Evolutionary conservation across 1,140 invertebrate species (phyloP), one percentile per base, ranked within the genome.

Genomic region (Diorhabda sublineata): DNA sequence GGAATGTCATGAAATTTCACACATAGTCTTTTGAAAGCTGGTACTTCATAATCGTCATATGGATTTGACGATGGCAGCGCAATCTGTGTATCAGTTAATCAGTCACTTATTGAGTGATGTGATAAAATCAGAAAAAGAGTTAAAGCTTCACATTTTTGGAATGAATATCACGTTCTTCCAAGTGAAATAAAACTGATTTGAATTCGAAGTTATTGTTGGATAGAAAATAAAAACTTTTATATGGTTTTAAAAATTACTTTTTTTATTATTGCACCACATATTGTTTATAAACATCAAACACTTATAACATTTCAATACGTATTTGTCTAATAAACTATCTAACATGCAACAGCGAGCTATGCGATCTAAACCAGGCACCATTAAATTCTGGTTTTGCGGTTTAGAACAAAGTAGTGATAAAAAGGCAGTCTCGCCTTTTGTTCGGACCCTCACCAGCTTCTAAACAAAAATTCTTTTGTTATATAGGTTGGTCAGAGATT

Each of bases 381-480:
- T 9, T 59, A 59, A 26, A 26, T 26, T 26, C 26, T 67, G 65
- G 68, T 63, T 68, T 67, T 70, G 61, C 70, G 58, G 66, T 69
- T 76, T 71, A 70, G 65, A 64, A 59, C 61, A 68, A 73, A 73
- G 11, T 71, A 70, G 56, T 73, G 57, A 71, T 72, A 52, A 52
- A 62, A 62, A 68, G 71, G 69, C 68, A 70, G 67, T 68, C 66
- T 75, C 68, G 71, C 67, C 69, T 79, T 77, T 78, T 76, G 77
- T 82, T 82, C 81, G 80, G 81, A 82, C 80, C 81, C 81, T 81
- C 77, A 82, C 81, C 81, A 82, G 81, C 81, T 81, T 78, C 74
- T 71, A 69, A 76, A 74, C 71, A 72, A 77, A 76, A 76, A 71
- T 69, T 62, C 65, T 69, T 72, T 68, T 75, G 66, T 66, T 64